A percentile compares a stretch with the other conserved stretches of the same genome.
These are phyloP conservation scores for Limonius californicus DNA, from an alignment of 1,140 invertebrate genomes.

Conservation along the genomic window DNA sequence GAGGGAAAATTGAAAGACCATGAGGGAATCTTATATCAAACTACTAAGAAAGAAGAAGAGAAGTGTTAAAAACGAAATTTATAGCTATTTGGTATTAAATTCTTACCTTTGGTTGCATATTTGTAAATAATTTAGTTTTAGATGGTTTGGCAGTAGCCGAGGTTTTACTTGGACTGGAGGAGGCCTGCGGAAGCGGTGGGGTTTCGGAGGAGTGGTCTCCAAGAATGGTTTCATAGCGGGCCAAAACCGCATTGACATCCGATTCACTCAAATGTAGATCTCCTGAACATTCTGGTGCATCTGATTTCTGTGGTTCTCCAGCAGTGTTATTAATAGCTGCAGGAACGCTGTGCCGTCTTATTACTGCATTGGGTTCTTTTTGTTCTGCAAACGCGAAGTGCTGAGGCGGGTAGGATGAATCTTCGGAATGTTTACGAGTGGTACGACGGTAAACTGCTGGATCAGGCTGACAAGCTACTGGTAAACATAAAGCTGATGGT, in stretches of 20 bases:
- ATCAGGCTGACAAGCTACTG: conserved; percentile 38
- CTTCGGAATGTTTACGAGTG: not conserved
- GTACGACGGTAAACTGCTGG: conserved; percentile 26
- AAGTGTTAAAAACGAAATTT: too few species aligned
- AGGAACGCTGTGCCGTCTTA: not conserved
- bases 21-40: too few species aligned
- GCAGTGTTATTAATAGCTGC: not conserved
- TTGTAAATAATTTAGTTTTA: not conserved
- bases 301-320: not conserved
- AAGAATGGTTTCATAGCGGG: conserved; percentile 26
- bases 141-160: not conserved
- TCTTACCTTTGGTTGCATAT: not conserved
- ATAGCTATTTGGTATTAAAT: too few species aligned
- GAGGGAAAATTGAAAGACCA: too few species aligned
- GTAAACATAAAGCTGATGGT: conserved; percentile 38
- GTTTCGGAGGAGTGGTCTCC: not conserved
- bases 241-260: conserved; percentile 22
- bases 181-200: too few species aligned
- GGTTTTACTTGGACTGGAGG: not conserved
- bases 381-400: not conserved
- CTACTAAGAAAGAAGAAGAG: too few species aligned
- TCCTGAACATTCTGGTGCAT: not conserved
- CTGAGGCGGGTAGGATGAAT: not conserved
- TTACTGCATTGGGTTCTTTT: not conserved
- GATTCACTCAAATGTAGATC: conserved; percentile 17